Conservation (phyloP, 2,888 invertebrate genomes). For the Anoplius nigerrimus region DNA sequence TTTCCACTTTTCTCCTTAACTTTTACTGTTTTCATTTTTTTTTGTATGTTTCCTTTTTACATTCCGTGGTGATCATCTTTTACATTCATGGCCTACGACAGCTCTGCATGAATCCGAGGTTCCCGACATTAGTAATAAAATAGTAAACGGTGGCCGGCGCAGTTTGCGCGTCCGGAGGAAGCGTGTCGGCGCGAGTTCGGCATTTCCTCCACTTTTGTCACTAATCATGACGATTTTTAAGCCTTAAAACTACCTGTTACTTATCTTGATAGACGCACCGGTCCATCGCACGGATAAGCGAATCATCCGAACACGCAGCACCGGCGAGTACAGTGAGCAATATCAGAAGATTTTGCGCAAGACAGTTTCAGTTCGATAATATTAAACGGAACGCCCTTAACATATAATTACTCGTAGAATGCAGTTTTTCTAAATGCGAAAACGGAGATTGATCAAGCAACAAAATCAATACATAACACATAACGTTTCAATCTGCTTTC, state of each 20-base stretch:
- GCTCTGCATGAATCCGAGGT: conserved; percentile 58
- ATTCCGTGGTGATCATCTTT: conserved; percentile 44
- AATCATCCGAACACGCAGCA: conserved; percentile 47
- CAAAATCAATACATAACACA: too few species aligned
- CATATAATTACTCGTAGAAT: too few species aligned
- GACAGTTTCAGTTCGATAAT: too few species aligned
- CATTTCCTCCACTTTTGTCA: too few species aligned
- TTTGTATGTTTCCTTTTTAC: conserved; percentile 30
- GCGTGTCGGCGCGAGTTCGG: too few species aligned
- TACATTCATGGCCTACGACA: conserved; percentile 53
- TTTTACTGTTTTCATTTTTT: conserved; percentile 1
- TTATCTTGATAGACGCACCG: conserved; percentile 4
- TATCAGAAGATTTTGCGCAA: conserved; percentile 32
- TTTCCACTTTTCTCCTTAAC: not conserved
- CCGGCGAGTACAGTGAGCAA: conserved; percentile 41
- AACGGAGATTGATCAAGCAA: too few species aligned
- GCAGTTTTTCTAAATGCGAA: too few species aligned
- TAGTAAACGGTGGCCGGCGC: conserved; percentile 54
- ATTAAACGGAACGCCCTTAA: too few species aligned
- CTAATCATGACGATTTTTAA: not conserved
- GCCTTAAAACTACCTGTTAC: not conserved
- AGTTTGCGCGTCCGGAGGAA: conserved; percentile 22
- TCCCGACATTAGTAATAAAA: conserved; percentile 63
- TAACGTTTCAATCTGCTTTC: too few species aligned
- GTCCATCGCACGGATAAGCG: conserved; percentile 13